phyloP scores from a whole-genome alignment of 2,113 vertebrate genomes.

The Tupaia chinensis region DNA sequence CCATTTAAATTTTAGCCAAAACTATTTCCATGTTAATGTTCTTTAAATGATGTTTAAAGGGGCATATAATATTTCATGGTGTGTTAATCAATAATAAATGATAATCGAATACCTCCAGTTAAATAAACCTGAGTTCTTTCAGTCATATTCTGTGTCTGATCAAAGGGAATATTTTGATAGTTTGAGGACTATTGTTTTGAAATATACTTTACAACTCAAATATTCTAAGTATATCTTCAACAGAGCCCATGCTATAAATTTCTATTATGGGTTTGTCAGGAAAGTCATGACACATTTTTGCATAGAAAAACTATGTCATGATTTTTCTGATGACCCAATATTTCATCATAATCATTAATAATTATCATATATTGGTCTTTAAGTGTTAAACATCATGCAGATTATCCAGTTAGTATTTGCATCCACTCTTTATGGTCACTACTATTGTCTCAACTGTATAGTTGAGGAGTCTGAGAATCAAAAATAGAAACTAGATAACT shows the following conservation, averaged over 20 bases:
- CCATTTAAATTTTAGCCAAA: background rate
- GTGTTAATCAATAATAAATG: background rate
- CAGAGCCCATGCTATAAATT: background rate
- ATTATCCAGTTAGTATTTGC: slow-evolving; percentile 6
- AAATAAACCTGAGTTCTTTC: slow-evolving; percentile 7
- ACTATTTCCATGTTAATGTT: background rate
- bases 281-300: too few species aligned
- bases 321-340: too few species aligned
- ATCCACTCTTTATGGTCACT: background rate
- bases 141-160: background rate
- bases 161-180: background rate
- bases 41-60: slow-evolving; percentile 41
- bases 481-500: background rate
- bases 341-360: background rate
- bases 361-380: background rate
- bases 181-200: background rate
- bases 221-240: slow-evolving; percentile 23
- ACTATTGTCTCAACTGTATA: background rate
- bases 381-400: background rate
- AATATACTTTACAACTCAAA: background rate
- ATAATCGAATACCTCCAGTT: background rate
- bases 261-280: background rate
- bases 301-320: too few species aligned
- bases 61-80: background rate
- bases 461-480: background rate